phyloP scores from a whole-genome alignment of 2,888 invertebrate genomes.

The Andrena dorsata region DNA sequence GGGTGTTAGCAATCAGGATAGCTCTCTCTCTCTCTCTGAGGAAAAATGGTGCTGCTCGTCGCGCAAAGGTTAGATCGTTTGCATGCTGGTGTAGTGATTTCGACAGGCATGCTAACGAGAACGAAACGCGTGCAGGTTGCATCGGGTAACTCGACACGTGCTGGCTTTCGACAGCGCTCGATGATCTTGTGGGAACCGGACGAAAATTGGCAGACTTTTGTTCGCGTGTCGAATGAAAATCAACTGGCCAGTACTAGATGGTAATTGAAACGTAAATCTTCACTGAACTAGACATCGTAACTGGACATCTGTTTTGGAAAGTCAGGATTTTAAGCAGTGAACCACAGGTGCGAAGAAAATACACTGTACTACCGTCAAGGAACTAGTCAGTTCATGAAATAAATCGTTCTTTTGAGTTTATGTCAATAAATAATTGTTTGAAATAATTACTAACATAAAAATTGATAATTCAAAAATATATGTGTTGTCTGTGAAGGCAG shows the following conservation, averaged over 20 bases:
- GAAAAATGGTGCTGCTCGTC: slow-evolving; percentile 9
- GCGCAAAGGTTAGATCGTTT: slow-evolving; percentile 50
- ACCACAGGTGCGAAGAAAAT: not conserved
- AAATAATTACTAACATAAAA: too few species aligned
- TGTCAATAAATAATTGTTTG: too few species aligned
- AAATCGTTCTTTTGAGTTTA: too few species aligned
- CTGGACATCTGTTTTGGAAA: not conserved
- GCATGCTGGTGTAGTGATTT: slow-evolving; percentile 73
- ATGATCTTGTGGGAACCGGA: slow-evolving; percentile 29
- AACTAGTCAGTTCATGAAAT: too few species aligned
- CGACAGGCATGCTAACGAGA: slow-evolving; percentile 72
- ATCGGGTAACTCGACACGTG: slow-evolving; percentile 59
- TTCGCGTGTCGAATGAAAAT: slow-evolving; percentile 1
- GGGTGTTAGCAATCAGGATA: not conserved
- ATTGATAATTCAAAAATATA: too few species aligned
- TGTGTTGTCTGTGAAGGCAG: too few species aligned
- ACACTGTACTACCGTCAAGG: not conserved
- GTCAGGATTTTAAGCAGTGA: too few species aligned
- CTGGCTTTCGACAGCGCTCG: slow-evolving; percentile 43
- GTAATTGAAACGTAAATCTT: slow-evolving; percentile 25
- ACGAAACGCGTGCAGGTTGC: slow-evolving; percentile 69
- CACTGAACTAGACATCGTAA: not conserved
- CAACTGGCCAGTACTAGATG: not conserved
- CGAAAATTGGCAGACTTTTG: slow-evolving; percentile 42
- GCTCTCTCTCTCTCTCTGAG: slow-evolving; percentile 14